These are phyloP conservation scores for Gonocerus acuteangulatus DNA, from an alignment of 2,888 invertebrate species.

Conservation along the genomic window DNA sequence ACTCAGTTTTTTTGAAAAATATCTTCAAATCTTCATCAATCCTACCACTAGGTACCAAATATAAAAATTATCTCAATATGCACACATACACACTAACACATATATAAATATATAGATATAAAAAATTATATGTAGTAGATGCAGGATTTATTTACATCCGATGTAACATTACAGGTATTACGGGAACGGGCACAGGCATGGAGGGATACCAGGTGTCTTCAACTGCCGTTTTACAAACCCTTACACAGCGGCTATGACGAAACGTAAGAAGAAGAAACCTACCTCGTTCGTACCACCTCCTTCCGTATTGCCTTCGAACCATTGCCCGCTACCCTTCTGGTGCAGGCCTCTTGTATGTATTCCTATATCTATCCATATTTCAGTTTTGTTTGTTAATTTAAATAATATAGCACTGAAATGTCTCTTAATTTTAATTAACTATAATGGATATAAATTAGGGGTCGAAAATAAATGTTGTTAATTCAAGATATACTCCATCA, in stretches of 20 bases:
- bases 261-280: conserved; percentile 83
- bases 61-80: no score
- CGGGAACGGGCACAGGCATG: conserved; percentile 35
- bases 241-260: conserved; percentile 46
- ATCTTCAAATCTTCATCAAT: no score
- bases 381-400: not conserved
- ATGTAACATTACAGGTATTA: conserved; percentile 32
- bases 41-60: no score
- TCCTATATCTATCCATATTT: not conserved
- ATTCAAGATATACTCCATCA: no score
- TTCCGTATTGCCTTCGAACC: conserved; percentile 39
- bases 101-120: no score
- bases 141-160: no score
- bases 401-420: not conserved
- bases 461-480: not conserved
- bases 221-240: conserved; percentile 80
- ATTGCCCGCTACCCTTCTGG: conserved; percentile 58
- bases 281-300: conserved; percentile 77
- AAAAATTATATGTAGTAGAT: no score
- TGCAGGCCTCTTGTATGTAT: conserved; percentile 52
- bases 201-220: conserved; percentile 73
- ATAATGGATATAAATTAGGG: not conserved
- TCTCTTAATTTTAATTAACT: not conserved
- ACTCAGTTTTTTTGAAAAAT: no score
- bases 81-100: no score